Evolutionary conservation across 2,888 invertebrate species (phyloP), one percentile per base, ranked within the genome.

Genomic region (Caenorhabditis wallacei): DNA sequence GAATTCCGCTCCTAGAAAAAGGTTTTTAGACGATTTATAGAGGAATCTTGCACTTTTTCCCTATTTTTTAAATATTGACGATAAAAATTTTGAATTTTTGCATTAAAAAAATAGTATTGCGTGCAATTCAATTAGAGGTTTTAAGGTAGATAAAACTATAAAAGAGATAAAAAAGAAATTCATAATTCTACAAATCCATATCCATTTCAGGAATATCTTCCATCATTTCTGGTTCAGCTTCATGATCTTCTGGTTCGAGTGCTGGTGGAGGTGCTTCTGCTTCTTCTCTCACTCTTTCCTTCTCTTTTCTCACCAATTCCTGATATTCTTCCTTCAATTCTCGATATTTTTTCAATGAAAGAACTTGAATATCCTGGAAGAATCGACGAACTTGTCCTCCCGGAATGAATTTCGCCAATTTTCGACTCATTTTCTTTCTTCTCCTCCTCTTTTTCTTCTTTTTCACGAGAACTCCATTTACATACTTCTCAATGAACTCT

Each of bases 291-390:
- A 22, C 26, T 13, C 66, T 46, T 57, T 68, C 48, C 18, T 54
- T 59, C 35, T 70, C 75, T 4, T 54, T 2, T 13, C 48, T 18
- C 1, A 63, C 18, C 66, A 80, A 43, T 26, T 57, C 37, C 16
- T 37, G n/a, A 24, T 79, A 84, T 22, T 84, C 82, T 30, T 66
- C 57, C 13, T 80, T 82, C 51, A 85, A 22, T 26, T 68, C 57
- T 51, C 37, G 30, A 20, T 82, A 85, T 40, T 53, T 40, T 35
- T 76, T 51, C 59, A 80, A 22, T 24, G 86, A 63, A 11, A 84
- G 22, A 54, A 82, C 82, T 70, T 84, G 84, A 20, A 74, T 70
- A 18, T 54, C 24, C 20, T 59, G 40, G 61, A 86, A 86, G 56
- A 74, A 83, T n/a, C 61, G 18, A 0, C 48, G 61, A n/a, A 82